phyloP scores from a whole-genome alignment of 2,797 vertebrate species.

The Alcedo atthis region DNA sequence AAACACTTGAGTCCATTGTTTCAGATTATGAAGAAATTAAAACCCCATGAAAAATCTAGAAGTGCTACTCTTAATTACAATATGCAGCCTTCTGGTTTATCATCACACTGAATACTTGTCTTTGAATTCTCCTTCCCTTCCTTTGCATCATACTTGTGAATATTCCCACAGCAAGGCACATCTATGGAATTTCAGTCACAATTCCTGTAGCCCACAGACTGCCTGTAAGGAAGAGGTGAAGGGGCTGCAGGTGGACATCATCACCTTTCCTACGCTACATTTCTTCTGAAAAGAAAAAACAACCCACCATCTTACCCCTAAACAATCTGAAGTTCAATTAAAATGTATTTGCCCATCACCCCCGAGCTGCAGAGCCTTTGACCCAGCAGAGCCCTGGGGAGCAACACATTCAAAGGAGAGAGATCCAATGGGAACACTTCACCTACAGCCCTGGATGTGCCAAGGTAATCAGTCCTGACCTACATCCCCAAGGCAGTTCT shows the following conservation, averaged over 20 bases:
- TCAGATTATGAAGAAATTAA: conserved; percentile 58
- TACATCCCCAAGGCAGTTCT: not conserved
- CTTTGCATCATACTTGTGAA: not conserved
- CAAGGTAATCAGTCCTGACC: not conserved
- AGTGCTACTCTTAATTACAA: conserved; percentile 24
- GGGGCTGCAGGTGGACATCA: not conserved
- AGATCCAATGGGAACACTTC: not conserved
- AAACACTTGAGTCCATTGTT: conserved; percentile 2
- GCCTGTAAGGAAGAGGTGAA: not conserved
- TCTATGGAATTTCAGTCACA: not conserved
- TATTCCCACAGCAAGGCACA: not conserved
- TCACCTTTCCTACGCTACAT: not conserved
- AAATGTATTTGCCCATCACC: not conserved
- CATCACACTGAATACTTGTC: not conserved
- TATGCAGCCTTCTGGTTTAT: conserved; percentile 11
- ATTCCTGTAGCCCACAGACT: not conserved
- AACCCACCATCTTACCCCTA: not conserved
- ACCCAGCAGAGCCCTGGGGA: not conserved
- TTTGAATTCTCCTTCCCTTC: conserved; percentile 60
- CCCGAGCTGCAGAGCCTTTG: not conserved
- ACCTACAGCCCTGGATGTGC: not conserved
- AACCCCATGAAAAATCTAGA: conserved; percentile 27
- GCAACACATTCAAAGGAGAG: not conserved
- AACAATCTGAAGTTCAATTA: not conserved
- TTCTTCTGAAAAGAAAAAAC: not conserved